Conservation (phyloP, 2,888 invertebrate species). For the Carterocephalus palaemon region DNA sequence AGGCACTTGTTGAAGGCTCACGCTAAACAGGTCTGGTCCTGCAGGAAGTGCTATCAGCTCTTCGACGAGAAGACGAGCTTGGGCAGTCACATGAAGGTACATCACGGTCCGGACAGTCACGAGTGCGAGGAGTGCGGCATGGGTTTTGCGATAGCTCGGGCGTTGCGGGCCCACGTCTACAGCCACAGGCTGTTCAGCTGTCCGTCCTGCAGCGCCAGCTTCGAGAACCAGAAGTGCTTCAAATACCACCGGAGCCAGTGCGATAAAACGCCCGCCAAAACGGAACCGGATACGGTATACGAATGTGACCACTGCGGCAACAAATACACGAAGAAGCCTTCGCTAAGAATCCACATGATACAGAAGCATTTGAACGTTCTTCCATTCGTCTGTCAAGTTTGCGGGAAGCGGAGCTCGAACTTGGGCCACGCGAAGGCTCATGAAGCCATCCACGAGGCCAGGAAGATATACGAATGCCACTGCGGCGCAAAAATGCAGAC, state of each 20-base stretch:
- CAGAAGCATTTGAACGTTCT: constrained; percentile 62
- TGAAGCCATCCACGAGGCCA: constrained; percentile 45
- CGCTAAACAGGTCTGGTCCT: constrained; percentile 34
- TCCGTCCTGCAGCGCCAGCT: constrained; percentile 45
- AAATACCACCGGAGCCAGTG: constrained; percentile 52
- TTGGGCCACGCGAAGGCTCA: constrained; percentile 55
- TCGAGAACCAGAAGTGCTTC: constrained; percentile 57
- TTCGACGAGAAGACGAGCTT: constrained; percentile 38
- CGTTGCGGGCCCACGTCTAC: constrained; percentile 51
- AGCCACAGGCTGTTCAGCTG: constrained; percentile 57
- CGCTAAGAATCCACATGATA: constrained; percentile 56
- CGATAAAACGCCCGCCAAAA: constrained; percentile 19
- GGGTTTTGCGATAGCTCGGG: constrained; percentile 48
- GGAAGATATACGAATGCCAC: constrained; percentile 49
- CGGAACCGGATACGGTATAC: constrained; percentile 32
- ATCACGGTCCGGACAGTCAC: constrained; percentile 37
- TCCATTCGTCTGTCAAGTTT: constrained; percentile 54
- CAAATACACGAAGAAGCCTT: constrained; percentile 57
- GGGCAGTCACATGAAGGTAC: constrained; percentile 36
- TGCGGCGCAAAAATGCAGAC: constrained; percentile 60
- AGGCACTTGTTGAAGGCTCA: constrained; percentile 47
- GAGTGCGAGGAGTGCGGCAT: constrained; percentile 50
- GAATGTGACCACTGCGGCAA: constrained; percentile 58
- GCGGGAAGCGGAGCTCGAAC: constrained; percentile 62
- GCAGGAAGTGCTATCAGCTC: constrained; percentile 45